Evolutionary conservation across 2,113 vertebrate genomes (phyloP).

Genomic region (Ailurus styani): DNA sequence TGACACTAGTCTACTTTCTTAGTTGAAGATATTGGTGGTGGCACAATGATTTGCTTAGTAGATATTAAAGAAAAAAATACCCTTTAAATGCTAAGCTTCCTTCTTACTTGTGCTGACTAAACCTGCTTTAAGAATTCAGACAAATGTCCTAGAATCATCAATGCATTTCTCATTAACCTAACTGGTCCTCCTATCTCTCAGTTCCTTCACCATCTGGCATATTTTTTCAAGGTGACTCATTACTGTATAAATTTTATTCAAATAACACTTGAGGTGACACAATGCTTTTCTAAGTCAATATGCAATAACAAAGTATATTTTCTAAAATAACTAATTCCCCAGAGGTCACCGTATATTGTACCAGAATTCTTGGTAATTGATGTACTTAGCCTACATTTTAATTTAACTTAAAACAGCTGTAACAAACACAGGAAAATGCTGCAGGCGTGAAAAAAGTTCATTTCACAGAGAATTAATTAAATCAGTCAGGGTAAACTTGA

Average conservation of each 20-base stretch:
- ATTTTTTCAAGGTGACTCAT: constrained; percentile 35
- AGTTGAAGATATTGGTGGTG: not conserved
- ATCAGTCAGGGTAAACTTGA: not conserved
- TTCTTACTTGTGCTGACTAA: not conserved
- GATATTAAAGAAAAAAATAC: not conserved
- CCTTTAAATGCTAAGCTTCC: not conserved
- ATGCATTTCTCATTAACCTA: not conserved
- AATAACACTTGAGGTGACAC: not conserved
- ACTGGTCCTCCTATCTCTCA: not conserved
- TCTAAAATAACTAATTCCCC: not conserved
- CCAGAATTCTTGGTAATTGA: not conserved
- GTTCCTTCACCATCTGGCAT: constrained; percentile 14
- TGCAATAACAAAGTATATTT: not conserved
- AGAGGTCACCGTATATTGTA: not conserved
- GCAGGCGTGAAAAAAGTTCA: not conserved
- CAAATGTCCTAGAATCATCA: not conserved
- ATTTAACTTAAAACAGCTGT: not conserved
- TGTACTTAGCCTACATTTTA: not conserved
- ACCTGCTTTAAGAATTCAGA: not conserved
- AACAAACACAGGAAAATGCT: not conserved
- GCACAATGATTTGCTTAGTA: not conserved
- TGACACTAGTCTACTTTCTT: not conserved
- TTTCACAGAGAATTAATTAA: not conserved
- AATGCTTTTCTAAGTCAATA: constrained; percentile 1
- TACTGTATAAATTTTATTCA: constrained; percentile 6